Evolutionary conservation across 2,888 invertebrate genomes (phyloP), one percentile per base, ranked within the genome.

Genomic region (Hipparchia semele): DNA sequence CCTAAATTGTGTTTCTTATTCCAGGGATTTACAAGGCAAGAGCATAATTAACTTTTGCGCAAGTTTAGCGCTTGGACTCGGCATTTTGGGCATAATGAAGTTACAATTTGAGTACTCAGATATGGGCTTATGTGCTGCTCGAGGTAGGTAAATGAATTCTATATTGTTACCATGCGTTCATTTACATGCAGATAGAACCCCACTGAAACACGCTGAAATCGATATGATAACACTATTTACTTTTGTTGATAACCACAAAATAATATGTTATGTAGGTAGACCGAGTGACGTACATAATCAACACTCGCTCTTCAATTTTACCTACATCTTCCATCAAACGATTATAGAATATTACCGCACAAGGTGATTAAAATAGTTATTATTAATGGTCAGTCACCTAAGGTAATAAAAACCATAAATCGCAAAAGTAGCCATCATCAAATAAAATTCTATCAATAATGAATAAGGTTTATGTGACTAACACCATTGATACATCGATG

Each of bases 1-100:
- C 49, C 13, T 51, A 33, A 65, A n/a, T 33, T 56, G 2, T 2
- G 2, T 59, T 59, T 68, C 8, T 23, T 75, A 23, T 76, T 88
- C 87, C 45, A 93, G 93, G 74, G 93, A 93, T 77, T 82, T 92
- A 12, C 89, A 88, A 76, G 93, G 93, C 10, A 91, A 90, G 73
- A 92, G 91, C 73, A 84, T 92, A 9, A 86, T 91, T n/a, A 88
- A 87, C 75, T 88, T 92, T 66, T 90, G 92, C 73, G 70, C 73
- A 0, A 88, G 88, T 72, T 81, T 90, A 46, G 87, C 85, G 0
- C 77, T 88, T 12, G 91, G 87, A 2, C 80, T 90, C 23, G 78
- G 79, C n/a, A 80, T 91, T 69, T 75, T 92, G 60, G 76, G 82
- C 3, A 84, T 86, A 6, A 84, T 90, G 82, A 89, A 88, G 68